Percentiles rank a stretch among this genome's conserved stretches.
Conservation (phyloP, 1,140 invertebrate species). For the Eumaeus atala region DNA sequence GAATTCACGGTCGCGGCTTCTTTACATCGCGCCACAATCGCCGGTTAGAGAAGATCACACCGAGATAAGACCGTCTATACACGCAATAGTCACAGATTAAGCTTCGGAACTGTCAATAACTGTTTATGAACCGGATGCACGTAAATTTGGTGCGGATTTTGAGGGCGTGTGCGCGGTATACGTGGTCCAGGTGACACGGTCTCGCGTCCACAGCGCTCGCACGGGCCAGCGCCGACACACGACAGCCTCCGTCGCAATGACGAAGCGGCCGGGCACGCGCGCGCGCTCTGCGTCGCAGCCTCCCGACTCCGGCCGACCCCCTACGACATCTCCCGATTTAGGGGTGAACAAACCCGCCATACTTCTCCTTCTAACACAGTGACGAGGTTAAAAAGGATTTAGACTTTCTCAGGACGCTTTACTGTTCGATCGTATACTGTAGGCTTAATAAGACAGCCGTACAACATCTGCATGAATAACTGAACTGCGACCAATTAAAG, state of each 20-base stretch:
- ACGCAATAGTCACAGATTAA: constrained; percentile 31
- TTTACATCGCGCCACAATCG: constrained; percentile 68
- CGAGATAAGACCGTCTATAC: constrained; percentile 40
- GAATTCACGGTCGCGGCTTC: constrained; percentile 62
- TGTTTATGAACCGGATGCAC: constrained; percentile 8
- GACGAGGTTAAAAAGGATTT: constrained; percentile 70
- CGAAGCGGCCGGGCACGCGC: constrained; percentile 69
- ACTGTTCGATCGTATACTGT: constrained; percentile 50
- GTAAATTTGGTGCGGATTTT: constrained; percentile 24
- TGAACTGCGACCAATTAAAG: constrained; percentile 5
- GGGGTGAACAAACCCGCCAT: constrained; percentile 68
- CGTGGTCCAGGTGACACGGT: constrained; percentile 41
- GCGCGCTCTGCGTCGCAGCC: constrained; percentile 61
- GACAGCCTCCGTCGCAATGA: constrained; percentile 70
- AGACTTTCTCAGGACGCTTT: constrained; percentile 61
- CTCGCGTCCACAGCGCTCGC: constrained; percentile 44
- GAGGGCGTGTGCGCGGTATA: constrained; percentile 46
- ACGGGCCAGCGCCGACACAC: constrained; percentile 63
- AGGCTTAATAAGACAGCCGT: constrained; percentile 1
- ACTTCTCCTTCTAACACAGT: constrained; percentile 66
- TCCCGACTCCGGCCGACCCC: constrained; percentile 51
- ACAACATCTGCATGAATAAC: background rate
- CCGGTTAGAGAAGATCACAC: constrained; percentile 52
- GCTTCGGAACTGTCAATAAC: background rate
- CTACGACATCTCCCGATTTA: constrained; percentile 46